Evolutionary conservation across 2,888 invertebrate genomes (phyloP), one percentile per base, ranked within the genome.

Genomic region (Cryptophagus acutangulus): DNA sequence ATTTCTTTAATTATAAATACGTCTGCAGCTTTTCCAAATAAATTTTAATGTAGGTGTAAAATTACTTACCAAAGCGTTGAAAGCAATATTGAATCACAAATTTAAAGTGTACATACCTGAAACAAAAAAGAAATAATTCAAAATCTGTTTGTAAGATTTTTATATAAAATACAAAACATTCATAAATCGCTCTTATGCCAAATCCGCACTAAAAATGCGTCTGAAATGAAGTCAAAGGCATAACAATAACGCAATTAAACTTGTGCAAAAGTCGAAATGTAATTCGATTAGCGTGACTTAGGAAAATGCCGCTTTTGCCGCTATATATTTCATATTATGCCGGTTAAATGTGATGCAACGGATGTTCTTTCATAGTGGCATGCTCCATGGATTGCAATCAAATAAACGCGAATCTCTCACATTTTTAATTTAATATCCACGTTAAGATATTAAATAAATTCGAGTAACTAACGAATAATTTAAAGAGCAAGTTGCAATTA

Each of bases 321-420:
- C 29, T 29, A 10, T 29, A 29, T 29, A n/a, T n/a, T 31, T 31
- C 5, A n/a, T n/a, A n/a, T n/a, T n/a, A n/a, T n/a, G n/a, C n/a
- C n/a, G n/a, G n/a, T n/a, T n/a, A n/a, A 3, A 31, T 13, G 15
- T 29, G 16, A 15, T 14, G 30, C 25, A 36, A 25, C 40, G 40
- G 36, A 41, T 41, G 41, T 18, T 36, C 36, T 25, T 41, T 36
- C 33, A 33, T 25, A 18, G 33, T 41, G 31, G 36, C 18, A 33
- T 33, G 36, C 41, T 33, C 26, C 25, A 33, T 26, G 33, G 33
- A 9, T 33, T 18, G 24, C 33, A 41, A 36, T 41, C 33, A 36
- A 29, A 41, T 33, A 17, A 31, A 17, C 31, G 26, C 9, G 26
- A 26, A 26, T n/a, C n/a, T n/a, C n/a, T n/a, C n/a, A n/a, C n/a